Evolutionary conservation across 2,797 vertebrate species (phyloP), one percentile per base, ranked within the genome.

Genomic region (Bucorvus abyssinicus): DNA sequence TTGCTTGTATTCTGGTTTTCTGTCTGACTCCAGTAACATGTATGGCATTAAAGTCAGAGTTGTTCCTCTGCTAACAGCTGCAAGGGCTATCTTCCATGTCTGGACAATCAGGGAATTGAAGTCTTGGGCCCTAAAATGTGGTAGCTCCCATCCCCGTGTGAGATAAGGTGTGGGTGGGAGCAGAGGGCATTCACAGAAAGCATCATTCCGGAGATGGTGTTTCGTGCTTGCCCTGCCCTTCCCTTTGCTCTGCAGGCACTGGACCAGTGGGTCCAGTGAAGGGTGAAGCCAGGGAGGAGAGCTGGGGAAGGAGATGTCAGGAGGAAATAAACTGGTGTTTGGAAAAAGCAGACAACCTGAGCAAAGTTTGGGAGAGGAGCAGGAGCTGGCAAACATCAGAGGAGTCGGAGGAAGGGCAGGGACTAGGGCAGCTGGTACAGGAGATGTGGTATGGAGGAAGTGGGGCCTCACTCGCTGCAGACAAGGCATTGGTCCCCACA

Each of bases 401-500:
- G 38, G 29, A 40, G 27, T 13, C 17, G 32, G 23, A 47, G 23
- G 15, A 59, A 71, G 42, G 47, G 17, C 44, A 59, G 13, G 32
- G 23, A 26, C 12, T 30, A 19, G 34, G 38, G 18, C 34, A 77
- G 30, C 34, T 71, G 53, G 14, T 3, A 2, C 29, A n/a, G 27
- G 44, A 30, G 47, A 50, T 56, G 11, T 32, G 52, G 9, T 50
- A 3, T 5, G 17, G 22, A 23, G 34, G 34, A 30, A 73, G n/a
- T 4, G 0, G 18, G 17, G 21, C 14, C 40, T 7, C 36, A 14
- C 14, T 59, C 0, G 1, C 34, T 45, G 24, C 36, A 40, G 42
- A 24, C 30, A 30, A 50, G 18, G 42, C 9, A 14, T 18, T 27
- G 57, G 53, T 67, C 12, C 19, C 44, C 12, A 3, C 1, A 2